phyloP scores from a whole-genome alignment of 2,888 invertebrate species.

The Caenorhabditis imperialis region DNA sequence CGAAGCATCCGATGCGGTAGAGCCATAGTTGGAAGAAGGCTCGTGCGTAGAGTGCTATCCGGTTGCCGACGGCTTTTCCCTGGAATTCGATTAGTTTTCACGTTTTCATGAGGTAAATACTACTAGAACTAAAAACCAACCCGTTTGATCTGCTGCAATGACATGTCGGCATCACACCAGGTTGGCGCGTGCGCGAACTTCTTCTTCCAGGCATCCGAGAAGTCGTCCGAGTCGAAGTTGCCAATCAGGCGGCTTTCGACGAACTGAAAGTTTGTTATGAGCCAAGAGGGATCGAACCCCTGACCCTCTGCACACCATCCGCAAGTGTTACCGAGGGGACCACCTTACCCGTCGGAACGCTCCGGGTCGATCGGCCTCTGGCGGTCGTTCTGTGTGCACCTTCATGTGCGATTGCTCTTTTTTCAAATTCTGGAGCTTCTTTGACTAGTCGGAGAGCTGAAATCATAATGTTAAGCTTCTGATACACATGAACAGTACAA shows the following conservation, averaged over 20 bases:
- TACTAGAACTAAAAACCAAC: slow-evolving; percentile 78
- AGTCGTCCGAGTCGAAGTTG: slow-evolving; percentile 73
- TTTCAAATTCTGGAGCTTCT: too few species aligned
- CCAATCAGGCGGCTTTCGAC: slow-evolving; percentile 70
- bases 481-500: too few species aligned
- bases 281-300: too few species aligned
- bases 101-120: too few species aligned
- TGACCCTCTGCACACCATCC: too few species aligned
- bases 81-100: slow-evolving; percentile 36
- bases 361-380: slow-evolving; percentile 38
- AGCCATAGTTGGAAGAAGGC: slow-evolving; percentile 74
- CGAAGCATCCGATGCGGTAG: slow-evolving; percentile 70
- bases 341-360: slow-evolving; percentile 40
- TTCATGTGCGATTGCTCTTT: slow-evolving; percentile 36
- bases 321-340: too few species aligned
- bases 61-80: slow-evolving; percentile 74
- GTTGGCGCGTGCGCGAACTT: slow-evolving; percentile 83
- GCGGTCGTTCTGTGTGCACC: slow-evolving; percentile 52
- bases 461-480: too few species aligned
- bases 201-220: slow-evolving; percentile 77
- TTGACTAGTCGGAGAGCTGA: too few species aligned
- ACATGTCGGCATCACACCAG: slow-evolving; percentile 95
- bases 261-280: slow-evolving; percentile 74
- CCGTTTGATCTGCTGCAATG: slow-evolving; percentile 95
- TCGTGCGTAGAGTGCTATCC: slow-evolving; percentile 74